A percentile compares a stretch with the other conserved stretches of the same genome.
Conservation (phyloP, 1,140 invertebrate genomes). For the Macrobrachium nipponense region DNA sequence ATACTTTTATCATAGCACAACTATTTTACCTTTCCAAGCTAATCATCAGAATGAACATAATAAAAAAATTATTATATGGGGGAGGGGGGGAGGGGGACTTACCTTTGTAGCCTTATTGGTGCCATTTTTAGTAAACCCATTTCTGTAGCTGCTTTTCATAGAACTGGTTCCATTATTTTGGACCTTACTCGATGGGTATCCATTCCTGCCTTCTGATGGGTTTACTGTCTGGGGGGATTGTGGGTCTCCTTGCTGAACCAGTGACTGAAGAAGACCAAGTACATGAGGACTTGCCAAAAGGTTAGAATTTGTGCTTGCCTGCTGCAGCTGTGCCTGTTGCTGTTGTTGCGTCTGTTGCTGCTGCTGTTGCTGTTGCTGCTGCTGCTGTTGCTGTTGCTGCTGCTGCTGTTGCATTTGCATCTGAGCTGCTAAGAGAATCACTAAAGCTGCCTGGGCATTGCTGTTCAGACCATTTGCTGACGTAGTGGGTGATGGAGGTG, state of each 20-base stretch:
- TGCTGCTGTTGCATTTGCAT: conserved; percentile 64
- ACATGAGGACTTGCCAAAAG: conserved; percentile 55
- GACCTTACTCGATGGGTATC: not conserved
- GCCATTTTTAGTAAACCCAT: conserved; percentile 37
- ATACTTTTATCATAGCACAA: no score
- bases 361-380: conserved; percentile 46
- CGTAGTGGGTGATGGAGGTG: conserved; percentile 36
- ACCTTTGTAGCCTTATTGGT: conserved; percentile 14
- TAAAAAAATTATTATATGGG: no score
- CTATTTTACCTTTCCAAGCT: no score
- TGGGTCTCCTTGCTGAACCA: conserved; percentile 58
- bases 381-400: conserved; percentile 39
- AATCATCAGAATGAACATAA: no score
- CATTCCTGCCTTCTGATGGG: conserved; percentile 22
- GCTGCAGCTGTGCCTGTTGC: conserved; percentile 49
- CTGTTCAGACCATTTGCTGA: conserved; percentile 56
- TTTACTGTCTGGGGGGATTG: not conserved
- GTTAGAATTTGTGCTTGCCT: not conserved
- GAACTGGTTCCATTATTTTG: conserved; percentile 34
- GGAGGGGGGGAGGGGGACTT: not conserved
- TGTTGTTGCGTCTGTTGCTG: conserved; percentile 47
- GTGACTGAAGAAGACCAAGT: conserved; percentile 45
- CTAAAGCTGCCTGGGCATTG: conserved; percentile 67
- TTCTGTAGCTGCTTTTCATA: conserved; percentile 28
- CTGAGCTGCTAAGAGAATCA: conserved; percentile 68